A percentile compares a stretch with the other conserved stretches of the same genome.
phyloP scores from a whole-genome alignment of 2,113 vertebrate species.

The Siphamia tubifer region DNA sequence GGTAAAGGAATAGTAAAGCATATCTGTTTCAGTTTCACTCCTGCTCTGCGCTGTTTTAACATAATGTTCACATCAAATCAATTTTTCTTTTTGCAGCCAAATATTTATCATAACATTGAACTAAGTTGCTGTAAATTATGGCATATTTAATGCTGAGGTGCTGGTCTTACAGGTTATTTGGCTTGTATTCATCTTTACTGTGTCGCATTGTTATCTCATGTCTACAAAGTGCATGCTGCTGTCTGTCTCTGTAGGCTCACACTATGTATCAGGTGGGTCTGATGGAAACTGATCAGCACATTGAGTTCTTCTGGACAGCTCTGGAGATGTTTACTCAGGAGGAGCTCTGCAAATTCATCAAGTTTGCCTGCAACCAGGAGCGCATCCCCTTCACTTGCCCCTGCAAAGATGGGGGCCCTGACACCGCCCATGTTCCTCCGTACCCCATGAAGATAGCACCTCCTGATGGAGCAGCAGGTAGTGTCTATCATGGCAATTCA shows the following conservation, averaged over 20 bases:
- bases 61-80: no score
- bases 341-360: constrained; percentile 98
- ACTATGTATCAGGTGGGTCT: constrained; percentile 99
- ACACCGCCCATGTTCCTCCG: constrained; percentile 95
- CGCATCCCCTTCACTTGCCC: constrained; percentile 97
- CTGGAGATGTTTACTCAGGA: constrained; percentile 96
- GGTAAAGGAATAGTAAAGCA: no score
- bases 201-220: neutral
- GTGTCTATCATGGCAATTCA: neutral
- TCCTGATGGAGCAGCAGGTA: constrained; percentile 93
- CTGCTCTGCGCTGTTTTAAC: no score
- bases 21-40: no score
- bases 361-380: constrained; percentile 98
- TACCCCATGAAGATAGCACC: constrained; percentile 99
- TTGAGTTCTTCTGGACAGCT: constrained; percentile 96
- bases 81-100: no score
- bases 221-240: neutral
- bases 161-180: no score
- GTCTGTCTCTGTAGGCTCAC: constrained; percentile 83
- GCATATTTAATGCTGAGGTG: no score
- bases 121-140: no score
- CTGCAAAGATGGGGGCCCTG: constrained; percentile 94
- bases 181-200: no score
- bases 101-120: no score
- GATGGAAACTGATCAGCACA: constrained; percentile 98